Evolutionary conservation across 2,113 vertebrate genomes (phyloP).

Genomic region (Channa maculata): DNA sequence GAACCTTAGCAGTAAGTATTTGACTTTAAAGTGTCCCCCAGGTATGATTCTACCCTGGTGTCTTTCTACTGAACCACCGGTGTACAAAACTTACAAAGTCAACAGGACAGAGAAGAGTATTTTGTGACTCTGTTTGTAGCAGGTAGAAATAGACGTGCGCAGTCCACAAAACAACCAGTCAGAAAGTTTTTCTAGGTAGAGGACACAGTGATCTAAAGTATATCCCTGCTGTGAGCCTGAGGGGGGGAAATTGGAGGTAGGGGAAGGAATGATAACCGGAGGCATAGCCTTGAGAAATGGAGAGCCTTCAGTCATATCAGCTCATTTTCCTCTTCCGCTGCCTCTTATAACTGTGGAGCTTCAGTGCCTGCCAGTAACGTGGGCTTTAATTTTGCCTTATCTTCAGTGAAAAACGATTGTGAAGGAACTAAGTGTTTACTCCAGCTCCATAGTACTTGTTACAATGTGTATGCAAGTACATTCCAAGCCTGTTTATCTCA

Average conservation of each 20-base stretch:
- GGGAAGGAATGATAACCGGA: slow-evolving; percentile 61
- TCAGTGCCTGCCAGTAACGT: slow-evolving; percentile 47
- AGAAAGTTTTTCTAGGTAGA: slow-evolving; percentile 67
- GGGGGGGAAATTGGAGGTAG: slow-evolving; percentile 37
- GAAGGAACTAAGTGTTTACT: slow-evolving; percentile 15
- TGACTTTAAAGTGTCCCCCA: slow-evolving; percentile 49
- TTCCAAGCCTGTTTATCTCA: slow-evolving; percentile 1
- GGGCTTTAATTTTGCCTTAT: slow-evolving; percentile 52
- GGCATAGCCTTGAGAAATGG: slow-evolving; percentile 73
- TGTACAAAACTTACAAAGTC: slow-evolving; percentile 64
- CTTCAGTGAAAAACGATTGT: slow-evolving; percentile 21
- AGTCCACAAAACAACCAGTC: slow-evolving; percentile 64
- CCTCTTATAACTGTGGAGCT: slow-evolving; percentile 35
- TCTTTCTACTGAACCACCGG: slow-evolving; percentile 50
- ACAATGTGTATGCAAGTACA: neutral
- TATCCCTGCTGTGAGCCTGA: slow-evolving; percentile 68
- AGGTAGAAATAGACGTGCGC: slow-evolving; percentile 56
- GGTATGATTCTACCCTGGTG: slow-evolving; percentile 34
- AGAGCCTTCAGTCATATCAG: slow-evolving; percentile 69
- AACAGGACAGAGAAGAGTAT: slow-evolving; percentile 49
- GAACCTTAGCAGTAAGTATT: slow-evolving; percentile 29
- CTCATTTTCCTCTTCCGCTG: slow-evolving; percentile 44
- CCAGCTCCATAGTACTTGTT: neutral
- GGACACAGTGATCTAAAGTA: slow-evolving; percentile 74
- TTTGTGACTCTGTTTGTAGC: slow-evolving; percentile 29